These are phyloP conservation scores for Lipotes vexillifer DNA, from an alignment of 2,113 vertebrate genomes.

Conservation along the genomic window DNA sequence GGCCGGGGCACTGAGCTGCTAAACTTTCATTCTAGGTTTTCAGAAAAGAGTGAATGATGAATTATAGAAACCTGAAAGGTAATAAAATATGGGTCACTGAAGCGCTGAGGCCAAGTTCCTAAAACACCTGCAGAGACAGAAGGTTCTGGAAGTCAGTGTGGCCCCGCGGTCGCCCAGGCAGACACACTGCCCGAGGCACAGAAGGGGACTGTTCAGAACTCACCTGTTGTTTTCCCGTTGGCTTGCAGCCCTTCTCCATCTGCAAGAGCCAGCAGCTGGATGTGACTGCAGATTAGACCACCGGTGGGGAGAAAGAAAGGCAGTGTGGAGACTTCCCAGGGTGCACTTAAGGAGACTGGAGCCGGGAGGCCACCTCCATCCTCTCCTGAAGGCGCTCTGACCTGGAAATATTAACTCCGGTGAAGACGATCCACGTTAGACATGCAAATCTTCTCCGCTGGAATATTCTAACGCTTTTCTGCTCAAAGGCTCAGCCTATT, in stretches of 20 bases:
- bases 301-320: constrained; percentile 18
- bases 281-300: constrained; percentile 68
- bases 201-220: constrained; percentile 76
- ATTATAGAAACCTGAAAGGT: constrained; percentile 82
- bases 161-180: background rate
- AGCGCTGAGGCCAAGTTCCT: constrained; percentile 74
- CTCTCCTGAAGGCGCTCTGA: background rate
- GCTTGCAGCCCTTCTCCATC: constrained; percentile 20
- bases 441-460: background rate
- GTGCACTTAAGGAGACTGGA: constrained; percentile 39
- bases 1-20: constrained; percentile 76
- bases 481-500: background rate
- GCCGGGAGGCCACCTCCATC: background rate
- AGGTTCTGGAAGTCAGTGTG: constrained; percentile 65
- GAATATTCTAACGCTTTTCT: background rate
- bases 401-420: constrained; percentile 31
- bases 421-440: background rate
- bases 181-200: constrained; percentile 67
- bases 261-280: constrained; percentile 19
- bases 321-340: background rate
- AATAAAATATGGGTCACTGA: constrained; percentile 79
- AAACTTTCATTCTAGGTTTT: constrained; percentile 78
- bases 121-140: constrained; percentile 82
- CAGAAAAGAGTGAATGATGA: constrained; percentile 84
- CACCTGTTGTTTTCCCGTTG: constrained; percentile 76